phyloP scores from a whole-genome alignment of 1,140 invertebrate genomes.

The Bombus soroeensis region DNA sequence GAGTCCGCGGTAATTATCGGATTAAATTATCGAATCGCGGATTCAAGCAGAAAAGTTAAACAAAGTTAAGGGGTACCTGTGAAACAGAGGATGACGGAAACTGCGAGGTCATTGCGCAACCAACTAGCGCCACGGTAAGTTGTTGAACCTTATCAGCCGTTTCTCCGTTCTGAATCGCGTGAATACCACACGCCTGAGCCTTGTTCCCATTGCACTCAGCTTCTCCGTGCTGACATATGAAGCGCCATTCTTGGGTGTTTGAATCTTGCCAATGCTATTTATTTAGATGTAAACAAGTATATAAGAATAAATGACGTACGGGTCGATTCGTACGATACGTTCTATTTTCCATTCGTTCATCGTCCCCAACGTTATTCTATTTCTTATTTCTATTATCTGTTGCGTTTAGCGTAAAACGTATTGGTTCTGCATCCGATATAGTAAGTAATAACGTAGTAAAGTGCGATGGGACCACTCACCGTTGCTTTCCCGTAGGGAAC shows the following conservation, averaged over 20 bases:
- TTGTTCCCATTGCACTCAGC: conserved; percentile 87
- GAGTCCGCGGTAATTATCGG: neutral
- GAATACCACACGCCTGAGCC: conserved; percentile 86
- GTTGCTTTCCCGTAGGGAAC: conserved; percentile 90
- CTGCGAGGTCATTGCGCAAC: conserved; percentile 83
- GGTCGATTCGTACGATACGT: neutral
- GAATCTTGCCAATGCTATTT: conserved; percentile 70
- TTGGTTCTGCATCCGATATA: too few relatives aligned
- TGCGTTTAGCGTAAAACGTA: too few relatives aligned
- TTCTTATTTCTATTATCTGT: too few relatives aligned
- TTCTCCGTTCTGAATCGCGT: conserved; percentile 66
- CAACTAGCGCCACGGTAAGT: conserved; percentile 81
- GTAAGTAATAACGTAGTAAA: neutral
- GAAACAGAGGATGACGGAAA: conserved; percentile 73
- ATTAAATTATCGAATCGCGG: neutral
- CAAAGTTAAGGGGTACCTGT: conserved; percentile 55
- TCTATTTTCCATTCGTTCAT: too few relatives aligned
- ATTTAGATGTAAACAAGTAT: too few relatives aligned
- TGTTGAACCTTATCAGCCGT: conserved; percentile 78
- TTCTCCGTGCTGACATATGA: conserved; percentile 87
- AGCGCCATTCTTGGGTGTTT: conserved; percentile 80
- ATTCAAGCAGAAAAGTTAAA: neutral
- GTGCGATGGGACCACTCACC: conserved; percentile 78
- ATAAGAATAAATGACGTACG: neutral
- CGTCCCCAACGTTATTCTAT: too few relatives aligned